These are phyloP conservation scores for Colistium nudipinnis DNA, from an alignment of 2,113 vertebrate genomes.

Conservation along the genomic window DNA sequence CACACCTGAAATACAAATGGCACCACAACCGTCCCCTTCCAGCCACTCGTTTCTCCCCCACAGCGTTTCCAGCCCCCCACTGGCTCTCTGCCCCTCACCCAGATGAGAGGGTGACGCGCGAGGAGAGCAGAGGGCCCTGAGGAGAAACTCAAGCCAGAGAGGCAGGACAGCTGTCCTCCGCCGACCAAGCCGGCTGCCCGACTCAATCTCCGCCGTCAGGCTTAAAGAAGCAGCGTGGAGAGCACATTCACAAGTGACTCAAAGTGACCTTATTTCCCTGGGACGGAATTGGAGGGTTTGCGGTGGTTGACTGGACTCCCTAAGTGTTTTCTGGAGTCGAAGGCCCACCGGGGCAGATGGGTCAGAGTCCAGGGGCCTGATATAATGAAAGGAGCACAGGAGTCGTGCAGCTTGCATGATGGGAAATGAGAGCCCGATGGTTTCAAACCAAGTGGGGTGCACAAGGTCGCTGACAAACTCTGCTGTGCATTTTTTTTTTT, in stretches of 20 bases:
- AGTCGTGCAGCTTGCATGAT: slow-evolving; percentile 5
- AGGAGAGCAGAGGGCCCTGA: slow-evolving; percentile 21
- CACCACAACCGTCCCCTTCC: not conserved
- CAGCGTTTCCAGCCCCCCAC: not conserved
- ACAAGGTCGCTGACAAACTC: slow-evolving; percentile 30
- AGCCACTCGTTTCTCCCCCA: slow-evolving; percentile 6
- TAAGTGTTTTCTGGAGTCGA: slow-evolving; percentile 1
- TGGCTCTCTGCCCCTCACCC: slow-evolving; percentile 16
- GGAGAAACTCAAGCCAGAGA: slow-evolving; percentile 35
- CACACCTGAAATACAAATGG: not conserved
- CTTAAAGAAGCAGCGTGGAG: slow-evolving; percentile 52
- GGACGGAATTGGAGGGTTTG: slow-evolving; percentile 9
- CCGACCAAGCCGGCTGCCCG: slow-evolving; percentile 47
- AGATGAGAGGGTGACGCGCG: slow-evolving; percentile 33
- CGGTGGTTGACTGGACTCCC: slow-evolving; percentile 42
- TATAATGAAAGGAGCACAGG: slow-evolving; percentile 18
- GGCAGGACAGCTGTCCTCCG: slow-evolving; percentile 38
- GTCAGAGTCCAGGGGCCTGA: slow-evolving; percentile 26
- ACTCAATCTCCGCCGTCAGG: slow-evolving; percentile 51
- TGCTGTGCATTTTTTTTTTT: slow-evolving; percentile 1
- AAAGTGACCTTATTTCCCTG: slow-evolving; percentile 60
- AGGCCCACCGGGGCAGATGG: slow-evolving; percentile 22
- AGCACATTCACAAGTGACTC: slow-evolving; percentile 35
- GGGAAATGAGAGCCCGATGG: slow-evolving; percentile 18
- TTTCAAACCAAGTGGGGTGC: slow-evolving; percentile 8